Evolutionary conservation across 1,140 invertebrate species (phyloP), one percentile per base, ranked within the genome.

Genomic region (Oedothorax gibbosus): DNA sequence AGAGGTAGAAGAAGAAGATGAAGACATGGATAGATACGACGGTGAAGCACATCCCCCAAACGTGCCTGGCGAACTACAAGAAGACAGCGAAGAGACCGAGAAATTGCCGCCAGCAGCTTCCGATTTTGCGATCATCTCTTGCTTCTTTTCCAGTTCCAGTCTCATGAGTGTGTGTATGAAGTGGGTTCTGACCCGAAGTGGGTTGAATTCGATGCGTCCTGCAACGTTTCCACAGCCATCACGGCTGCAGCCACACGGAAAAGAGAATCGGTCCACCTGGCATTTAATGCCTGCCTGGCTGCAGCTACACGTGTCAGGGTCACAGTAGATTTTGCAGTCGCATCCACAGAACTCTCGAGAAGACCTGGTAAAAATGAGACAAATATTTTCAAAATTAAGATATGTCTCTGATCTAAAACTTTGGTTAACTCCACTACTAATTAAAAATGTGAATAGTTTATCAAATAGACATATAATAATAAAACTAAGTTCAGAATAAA

Each of bases 161-260:
- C 97, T 93, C 97, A 99, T 98, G 11, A 99, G 91, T 0, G 98
- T 99, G 88, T 99, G 97, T 86, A 98, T 97, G 88, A 98, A 99
- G 90, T 99, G 98, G n/a, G 96, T 98, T 73, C 97, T 93, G 4
- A 99, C 98, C 78, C 97, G 93, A 51, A 97, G 93, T 0, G 97
- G 97, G 90, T 99, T 98, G 88, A 99, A 99, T 90, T 99, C 98
- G 85, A 99, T 96, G 79, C 98, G 92, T 9, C 98, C 98, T 73
- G 94, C 94, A 5, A 93, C 94, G 90, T 99, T 99, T 54, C 93
- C 95, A 90, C 98, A 99, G 69, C 96, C 96, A 88, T 99, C 97
- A 86, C 95, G 93, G 0, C 95, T 95, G 90, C 98, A 99, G 21
- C 97, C 96, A 90, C 98, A 99, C 0, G 98, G 98, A 90, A 99